Evolutionary conservation across 2,888 invertebrate species (phyloP).

Genomic region (Cybosia mesomella): DNA sequence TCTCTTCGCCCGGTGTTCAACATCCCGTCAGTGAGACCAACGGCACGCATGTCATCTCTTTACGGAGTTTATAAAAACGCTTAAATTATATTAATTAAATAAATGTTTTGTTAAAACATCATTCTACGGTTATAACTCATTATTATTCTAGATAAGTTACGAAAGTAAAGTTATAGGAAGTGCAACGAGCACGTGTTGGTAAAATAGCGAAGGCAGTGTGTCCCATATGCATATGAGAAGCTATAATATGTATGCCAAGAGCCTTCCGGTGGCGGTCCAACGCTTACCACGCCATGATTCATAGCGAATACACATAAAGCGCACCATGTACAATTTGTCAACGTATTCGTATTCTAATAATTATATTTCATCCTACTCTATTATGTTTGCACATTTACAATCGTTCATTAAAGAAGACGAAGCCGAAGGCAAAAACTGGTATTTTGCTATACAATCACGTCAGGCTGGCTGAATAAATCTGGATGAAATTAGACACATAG

Average conservation of each 20-base stretch:
- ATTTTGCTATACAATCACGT: not conserved
- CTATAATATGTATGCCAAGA: slow-evolving; percentile 68
- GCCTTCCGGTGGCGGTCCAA: slow-evolving; percentile 72
- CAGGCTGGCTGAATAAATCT: not conserved
- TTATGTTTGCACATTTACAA: not conserved
- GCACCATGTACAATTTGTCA: not conserved
- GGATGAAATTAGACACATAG: too few species aligned
- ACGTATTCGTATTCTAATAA: not conserved
- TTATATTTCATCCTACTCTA: not conserved
- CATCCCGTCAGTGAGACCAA: not conserved
- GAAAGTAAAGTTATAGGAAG: slow-evolving; percentile 68
- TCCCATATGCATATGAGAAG: slow-evolving; percentile 65
- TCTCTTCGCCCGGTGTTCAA: too few species aligned
- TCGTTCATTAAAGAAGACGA: too few species aligned
- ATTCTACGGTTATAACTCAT: slow-evolving; percentile 26
- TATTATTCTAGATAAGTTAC: slow-evolving; percentile 52
- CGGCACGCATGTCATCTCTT: too few species aligned
- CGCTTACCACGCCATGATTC: slow-evolving; percentile 64
- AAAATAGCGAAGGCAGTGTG: slow-evolving; percentile 66
- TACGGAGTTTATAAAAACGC: too few species aligned
- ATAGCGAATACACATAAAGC: slow-evolving; percentile 41
- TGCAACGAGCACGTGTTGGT: slow-evolving; percentile 58
- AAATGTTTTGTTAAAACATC: not conserved
- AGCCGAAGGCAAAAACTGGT: not conserved
- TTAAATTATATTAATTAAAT: too few species aligned